Base-by-base conservation (phyloP, 2,888 invertebrate species). In the Tenodera sinensis region DNA sequence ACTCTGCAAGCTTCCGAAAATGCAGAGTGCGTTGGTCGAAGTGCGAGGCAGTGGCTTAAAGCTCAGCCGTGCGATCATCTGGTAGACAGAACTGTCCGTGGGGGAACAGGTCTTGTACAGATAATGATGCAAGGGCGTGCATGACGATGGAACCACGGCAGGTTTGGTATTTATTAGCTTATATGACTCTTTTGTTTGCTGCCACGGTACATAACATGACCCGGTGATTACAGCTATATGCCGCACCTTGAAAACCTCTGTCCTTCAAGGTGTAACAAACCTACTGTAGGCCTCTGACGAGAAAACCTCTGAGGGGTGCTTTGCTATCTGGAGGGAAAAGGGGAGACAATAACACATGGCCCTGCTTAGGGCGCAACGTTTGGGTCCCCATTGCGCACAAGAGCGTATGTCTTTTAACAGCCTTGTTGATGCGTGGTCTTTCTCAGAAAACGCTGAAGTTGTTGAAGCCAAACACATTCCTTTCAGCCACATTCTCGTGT, bases 91-190 rank as follows among this genome's bases (percentile, higher is more conserved):
- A 25, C 25, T 71, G 54, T 71, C 34, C 85, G 85, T 85, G 85
- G 85, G 85, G 85, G 85, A 85, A 85, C 85, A 27, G 47, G 85
- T 14, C 27, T 27, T 54, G 27, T 25, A 85, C 54, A 20, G 20
- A 85, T 85, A 85, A 85, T 85, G 28, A 20, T 34, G 27, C 85
- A 85, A 85, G 85, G 54, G 85, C 85, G 85, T 85, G 42, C 47
- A 34, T 47, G n/a, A 42, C 54, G 54, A 71, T 71, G 54, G 25
- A 20, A 20, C 54, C 14, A 54, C 25, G 42, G 47, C 85, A 85
- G 54, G 47, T 85, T 27, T 85, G 85, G 30, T 85, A 85, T 47
- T 85, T 85, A 85, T 85, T 85, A 85, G 54, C 54, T 85, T 85
- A 85, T 85, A 47, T 27, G 14, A 85, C 27, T 84, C 84, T 85